A percentile compares a stretch with the other conserved stretches of the same genome.
Evolutionary conservation across 37 sponge, comb jelly and placozoan genomes (phyloP).

Genomic region (Cladorhizidae sp.): DNA sequence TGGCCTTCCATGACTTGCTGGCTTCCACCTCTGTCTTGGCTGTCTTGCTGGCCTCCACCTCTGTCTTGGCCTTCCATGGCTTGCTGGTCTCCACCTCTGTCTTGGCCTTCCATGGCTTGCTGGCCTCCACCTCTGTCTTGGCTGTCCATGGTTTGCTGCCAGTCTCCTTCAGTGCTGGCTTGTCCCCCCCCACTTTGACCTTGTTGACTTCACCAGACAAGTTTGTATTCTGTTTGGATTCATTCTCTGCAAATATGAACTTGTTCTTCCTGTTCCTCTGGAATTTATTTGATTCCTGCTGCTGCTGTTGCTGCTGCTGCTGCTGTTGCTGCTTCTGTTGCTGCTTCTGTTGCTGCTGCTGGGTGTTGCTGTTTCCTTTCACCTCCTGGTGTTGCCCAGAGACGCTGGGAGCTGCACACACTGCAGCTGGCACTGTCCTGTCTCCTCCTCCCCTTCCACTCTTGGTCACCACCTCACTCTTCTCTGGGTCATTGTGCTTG

Average conservation of each 20-base stretch:
- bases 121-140: not conserved
- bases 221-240: too few relatives aligned
- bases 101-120: not conserved
- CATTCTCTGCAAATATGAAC: too few relatives aligned
- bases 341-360: too few relatives aligned
- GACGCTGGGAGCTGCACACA: too few relatives aligned
- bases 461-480: too few relatives aligned
- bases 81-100: not conserved
- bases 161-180: too few relatives aligned
- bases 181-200: too few relatives aligned
- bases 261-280: not conserved
- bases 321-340: too few relatives aligned
- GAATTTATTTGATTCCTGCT: not conserved
- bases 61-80: not conserved
- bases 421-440: not conserved
- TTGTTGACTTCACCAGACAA: not conserved
- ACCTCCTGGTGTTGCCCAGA: too few relatives aligned
- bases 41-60: not conserved
- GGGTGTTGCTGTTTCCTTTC: too few relatives aligned
- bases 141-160: not conserved
- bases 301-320: too few relatives aligned
- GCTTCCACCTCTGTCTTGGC: not conserved
- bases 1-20: not conserved
- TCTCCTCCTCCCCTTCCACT: not conserved
- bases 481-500: too few relatives aligned